Conservation (phyloP, 2,797 vertebrate species). For the Lacerta bilineata region DNA sequence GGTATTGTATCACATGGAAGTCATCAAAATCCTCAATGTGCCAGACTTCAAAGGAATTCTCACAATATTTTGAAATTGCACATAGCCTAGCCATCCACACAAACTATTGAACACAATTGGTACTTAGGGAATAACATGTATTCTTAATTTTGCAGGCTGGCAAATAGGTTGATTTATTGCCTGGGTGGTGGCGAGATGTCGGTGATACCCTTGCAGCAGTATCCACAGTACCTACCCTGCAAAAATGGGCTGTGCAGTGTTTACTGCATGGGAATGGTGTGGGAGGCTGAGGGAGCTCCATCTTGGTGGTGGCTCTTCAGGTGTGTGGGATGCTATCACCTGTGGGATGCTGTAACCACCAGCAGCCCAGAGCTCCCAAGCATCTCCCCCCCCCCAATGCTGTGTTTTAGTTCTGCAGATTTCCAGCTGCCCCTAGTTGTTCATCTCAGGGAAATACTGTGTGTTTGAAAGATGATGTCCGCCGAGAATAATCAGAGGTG, state of each 20-base stretch:
- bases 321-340: too few relatives aligned
- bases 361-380: not conserved
- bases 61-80: not conserved
- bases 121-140: not conserved
- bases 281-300: too few relatives aligned
- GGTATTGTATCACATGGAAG: not conserved
- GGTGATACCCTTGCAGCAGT: too few relatives aligned
- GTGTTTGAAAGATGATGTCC: constrained; percentile 31
- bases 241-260: too few relatives aligned
- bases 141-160: too few relatives aligned
- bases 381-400: not conserved
- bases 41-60: not conserved
- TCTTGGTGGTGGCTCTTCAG: too few relatives aligned
- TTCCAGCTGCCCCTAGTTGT: not conserved
- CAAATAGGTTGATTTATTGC: too few relatives aligned
- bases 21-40: too few relatives aligned
- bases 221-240: too few relatives aligned
- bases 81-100: not conserved
- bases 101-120: not conserved
- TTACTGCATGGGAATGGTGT: too few relatives aligned
- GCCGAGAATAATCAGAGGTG: constrained; percentile 44
- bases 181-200: too few relatives aligned
- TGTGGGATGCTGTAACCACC: too few relatives aligned
- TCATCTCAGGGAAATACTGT: constrained; percentile 32
- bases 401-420: not conserved